Conservation (phyloP, 2,113 vertebrate species). For the Morphnarchus princeps region DNA sequence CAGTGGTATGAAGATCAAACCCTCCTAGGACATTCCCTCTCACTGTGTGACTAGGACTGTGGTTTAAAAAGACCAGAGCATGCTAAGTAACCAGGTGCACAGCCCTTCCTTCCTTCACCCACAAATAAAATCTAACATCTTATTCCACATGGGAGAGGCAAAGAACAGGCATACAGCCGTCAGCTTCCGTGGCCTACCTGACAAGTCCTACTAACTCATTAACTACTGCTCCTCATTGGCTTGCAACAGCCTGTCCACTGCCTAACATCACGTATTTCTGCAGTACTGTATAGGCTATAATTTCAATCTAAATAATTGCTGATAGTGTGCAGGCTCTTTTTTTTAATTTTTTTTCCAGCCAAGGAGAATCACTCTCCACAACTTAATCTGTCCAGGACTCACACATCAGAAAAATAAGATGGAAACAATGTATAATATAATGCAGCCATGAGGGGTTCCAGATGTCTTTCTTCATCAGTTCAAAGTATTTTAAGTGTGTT, state of each 20-base stretch:
- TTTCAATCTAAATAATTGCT: not conserved
- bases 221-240: not conserved
- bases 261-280: not conserved
- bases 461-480: not conserved
- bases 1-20: rapidly evolving
- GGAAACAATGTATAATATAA: not conserved
- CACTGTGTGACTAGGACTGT: not conserved
- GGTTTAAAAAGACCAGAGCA: not conserved
- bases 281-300: not conserved
- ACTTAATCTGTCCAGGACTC: not conserved
- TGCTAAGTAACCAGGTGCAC: not conserved
- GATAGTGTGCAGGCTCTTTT: not conserved
- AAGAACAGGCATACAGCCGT: not conserved
- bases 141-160: not conserved
- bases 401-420: not conserved
- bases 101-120: not conserved
- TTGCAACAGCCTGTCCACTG: not conserved
- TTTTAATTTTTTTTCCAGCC: not conserved
- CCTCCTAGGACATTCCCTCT: not conserved
- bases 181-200: not conserved
- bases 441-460: not conserved
- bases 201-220: not conserved
- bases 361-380: not conserved
- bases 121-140: not conserved
- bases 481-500: not conserved